These are phyloP conservation scores for Mystacides longicornis DNA, from an alignment of 2,888 invertebrate species.

Conservation along the genomic window DNA sequence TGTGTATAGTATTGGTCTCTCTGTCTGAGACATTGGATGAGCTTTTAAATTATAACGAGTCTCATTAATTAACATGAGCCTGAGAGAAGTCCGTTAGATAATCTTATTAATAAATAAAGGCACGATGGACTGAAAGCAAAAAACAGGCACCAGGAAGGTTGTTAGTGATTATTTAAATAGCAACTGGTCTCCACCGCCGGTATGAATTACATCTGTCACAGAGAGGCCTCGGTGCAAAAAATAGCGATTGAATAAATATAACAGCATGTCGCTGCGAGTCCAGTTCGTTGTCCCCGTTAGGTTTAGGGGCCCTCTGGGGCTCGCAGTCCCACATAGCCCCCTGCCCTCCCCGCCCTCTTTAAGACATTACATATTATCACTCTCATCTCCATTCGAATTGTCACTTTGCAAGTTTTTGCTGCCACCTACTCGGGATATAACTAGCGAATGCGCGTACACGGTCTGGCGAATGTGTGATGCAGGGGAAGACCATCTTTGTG, in stretches of 20 bases:
- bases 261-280: not conserved
- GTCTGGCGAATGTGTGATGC: slow-evolving; percentile 15
- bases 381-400: slow-evolving; percentile 2
- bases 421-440: slow-evolving; percentile 22
- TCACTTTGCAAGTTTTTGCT: slow-evolving; percentile 24
- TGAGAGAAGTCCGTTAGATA: not conserved
- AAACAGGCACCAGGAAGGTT: not conserved
- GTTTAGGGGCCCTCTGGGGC: not conserved
- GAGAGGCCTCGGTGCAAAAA: slow-evolving; percentile 4
- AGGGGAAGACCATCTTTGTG: slow-evolving; percentile 7
- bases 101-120: too few species aligned
- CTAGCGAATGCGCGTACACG: slow-evolving; percentile 12
- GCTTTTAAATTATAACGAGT: too few species aligned
- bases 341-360: slow-evolving; percentile 8
- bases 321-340: not conserved
- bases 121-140: too few species aligned
- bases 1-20: too few species aligned
- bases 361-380: not conserved
- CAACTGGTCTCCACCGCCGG: not conserved
- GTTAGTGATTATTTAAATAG: not conserved
- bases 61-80: too few species aligned
- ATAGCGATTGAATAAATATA: slow-evolving; percentile 8
- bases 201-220: slow-evolving; percentile 1
- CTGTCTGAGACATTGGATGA: too few species aligned
- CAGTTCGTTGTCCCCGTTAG: slow-evolving; percentile 14